These are phyloP conservation scores for Ptychodera flava DNA, from an alignment of 35 echinoderm and acorn worm species.

Conservation along the genomic window DNA sequence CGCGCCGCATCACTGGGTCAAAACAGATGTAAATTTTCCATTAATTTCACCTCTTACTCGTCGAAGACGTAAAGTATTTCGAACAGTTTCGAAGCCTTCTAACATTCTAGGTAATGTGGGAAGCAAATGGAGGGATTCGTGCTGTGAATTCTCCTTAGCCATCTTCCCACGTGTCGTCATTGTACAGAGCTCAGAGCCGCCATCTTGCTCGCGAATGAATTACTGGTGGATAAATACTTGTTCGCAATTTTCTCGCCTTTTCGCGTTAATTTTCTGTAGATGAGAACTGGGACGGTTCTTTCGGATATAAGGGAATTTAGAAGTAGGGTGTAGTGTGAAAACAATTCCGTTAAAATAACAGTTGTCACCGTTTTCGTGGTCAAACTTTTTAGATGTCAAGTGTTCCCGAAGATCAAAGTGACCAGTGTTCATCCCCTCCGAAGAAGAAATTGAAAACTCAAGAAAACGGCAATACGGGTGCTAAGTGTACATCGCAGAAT, in stretches of 20 bases:
- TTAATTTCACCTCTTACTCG: not conserved
- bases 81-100: too few species aligned
- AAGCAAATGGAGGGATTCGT: not conserved
- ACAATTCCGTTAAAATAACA: too few species aligned
- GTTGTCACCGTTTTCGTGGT: not conserved
- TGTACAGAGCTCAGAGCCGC: not conserved
- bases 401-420: not conserved
- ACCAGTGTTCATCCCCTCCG: not conserved
- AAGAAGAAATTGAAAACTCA: not conserved
- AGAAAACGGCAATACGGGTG: not conserved
- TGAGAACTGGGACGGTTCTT: not conserved
- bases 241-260: not conserved
- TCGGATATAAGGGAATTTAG: too few species aligned
- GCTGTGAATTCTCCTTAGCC: not conserved
- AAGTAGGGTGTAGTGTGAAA: too few species aligned
- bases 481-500: not conserved
- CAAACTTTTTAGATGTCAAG: not conserved
- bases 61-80: not conserved
- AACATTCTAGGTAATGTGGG: not conserved
- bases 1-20: not conserved
- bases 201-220: not conserved
- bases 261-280: not conserved
- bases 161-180: not conserved
- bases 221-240: too few species aligned
- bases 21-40: not conserved